Evolutionary conservation across 1,140 invertebrate genomes (phyloP), one percentile per base, ranked within the genome.

Genomic region (Theocolax elegans): DNA sequence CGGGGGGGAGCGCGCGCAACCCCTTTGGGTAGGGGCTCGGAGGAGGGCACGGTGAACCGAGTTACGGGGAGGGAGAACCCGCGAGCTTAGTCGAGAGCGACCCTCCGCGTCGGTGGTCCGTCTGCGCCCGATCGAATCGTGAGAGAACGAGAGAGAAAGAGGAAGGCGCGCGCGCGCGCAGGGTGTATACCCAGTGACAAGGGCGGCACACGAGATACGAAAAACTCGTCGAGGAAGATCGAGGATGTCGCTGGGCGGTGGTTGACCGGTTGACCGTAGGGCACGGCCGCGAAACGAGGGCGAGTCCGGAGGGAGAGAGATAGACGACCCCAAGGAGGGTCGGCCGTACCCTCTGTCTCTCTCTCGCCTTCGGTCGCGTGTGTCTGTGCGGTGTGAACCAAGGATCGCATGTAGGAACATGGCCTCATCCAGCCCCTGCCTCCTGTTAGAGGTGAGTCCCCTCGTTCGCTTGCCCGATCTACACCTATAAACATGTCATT

Each of bases 401-500:
- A 83, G 83, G 81, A 80, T 82, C 79, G 83, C 83, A 85, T 85
- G 84, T 85, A 85, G 84, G 85, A 85, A 85, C 81, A 85, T 85
- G 84, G 84, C 84, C 81, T 83, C 83, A 81, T 81, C 80, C 82
- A 83, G 83, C 80, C 80, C 83, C 84, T 85, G 83, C 84, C 84
- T 84, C 83, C 85, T 83, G 82, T 80, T 85, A 85, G 83, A 86
- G 85, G 85, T 86, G 80, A 85, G 85, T 81, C 8, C 46, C 70
- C 54, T n/a, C n/a, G n/a, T n/a, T n/a, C n/a, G n/a, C n/a, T n/a
- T n/a, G n/a, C n/a, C n/a, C n/a, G n/a, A n/a, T n/a, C n/a, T n/a
- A n/a, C n/a, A n/a, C n/a, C n/a, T n/a, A n/a, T n/a, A n/a, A n/a
- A n/a, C n/a, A n/a, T n/a, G n/a, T n/a, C n/a, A n/a, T n/a, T n/a